These are phyloP conservation scores for Umimayanthus kanabou DNA, from an alignment of 92 coral and sea anemone genomes.

Conservation along the genomic window DNA sequence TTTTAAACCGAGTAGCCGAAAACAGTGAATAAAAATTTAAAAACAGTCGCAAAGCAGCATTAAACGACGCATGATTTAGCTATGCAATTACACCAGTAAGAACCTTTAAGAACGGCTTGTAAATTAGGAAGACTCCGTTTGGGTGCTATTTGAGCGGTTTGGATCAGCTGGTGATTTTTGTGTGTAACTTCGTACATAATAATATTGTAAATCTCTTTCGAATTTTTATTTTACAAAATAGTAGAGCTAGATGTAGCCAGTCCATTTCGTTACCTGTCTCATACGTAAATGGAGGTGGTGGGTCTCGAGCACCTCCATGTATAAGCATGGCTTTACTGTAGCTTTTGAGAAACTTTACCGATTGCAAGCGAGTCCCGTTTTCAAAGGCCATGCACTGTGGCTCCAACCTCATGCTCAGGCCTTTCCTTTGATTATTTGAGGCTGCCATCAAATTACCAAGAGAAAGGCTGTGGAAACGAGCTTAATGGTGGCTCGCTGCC, in stretches of 20 bases:
- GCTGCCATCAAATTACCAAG: no score
- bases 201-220: background rate
- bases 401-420: no score
- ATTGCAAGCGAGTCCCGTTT: background rate
- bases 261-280: slow-evolving; percentile 5
- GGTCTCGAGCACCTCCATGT: background rate
- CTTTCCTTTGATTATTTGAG: no score
- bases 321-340: background rate
- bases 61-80: background rate
- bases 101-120: no score
- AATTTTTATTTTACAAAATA: background rate
- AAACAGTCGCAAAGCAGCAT: no score
- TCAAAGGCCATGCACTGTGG: no score
- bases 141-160: background rate
- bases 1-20: background rate
- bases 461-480: no score
- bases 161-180: slow-evolving; percentile 11
- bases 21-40: no score
- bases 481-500: no score
- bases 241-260: background rate
- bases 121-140: background rate
- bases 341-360: background rate
- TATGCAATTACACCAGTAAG: background rate
- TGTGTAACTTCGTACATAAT: background rate
- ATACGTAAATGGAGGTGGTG: background rate